Conservation (phyloP, 92 coral and sea anemone genomes). For the Epizoanthus ramosus region DNA sequence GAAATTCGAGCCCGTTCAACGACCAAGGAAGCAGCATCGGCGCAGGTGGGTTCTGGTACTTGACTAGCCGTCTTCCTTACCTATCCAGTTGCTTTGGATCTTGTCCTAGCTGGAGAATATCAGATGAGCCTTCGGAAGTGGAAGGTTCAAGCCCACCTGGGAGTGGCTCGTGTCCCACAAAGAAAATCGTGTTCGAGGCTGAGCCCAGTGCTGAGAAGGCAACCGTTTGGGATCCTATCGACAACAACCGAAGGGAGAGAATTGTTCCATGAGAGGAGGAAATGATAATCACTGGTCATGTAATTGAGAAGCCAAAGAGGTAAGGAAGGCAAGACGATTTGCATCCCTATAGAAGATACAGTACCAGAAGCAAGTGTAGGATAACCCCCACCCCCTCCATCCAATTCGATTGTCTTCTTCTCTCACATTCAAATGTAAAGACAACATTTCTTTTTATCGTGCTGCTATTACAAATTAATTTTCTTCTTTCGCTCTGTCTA, state of each 20-base stretch:
- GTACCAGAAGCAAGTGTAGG: no score
- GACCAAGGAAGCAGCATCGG: not conserved
- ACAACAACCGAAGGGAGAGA: not conserved
- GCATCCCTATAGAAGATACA: no score
- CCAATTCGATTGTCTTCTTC: no score
- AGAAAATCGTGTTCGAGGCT: not conserved
- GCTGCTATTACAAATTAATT: no score
- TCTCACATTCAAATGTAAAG: no score
- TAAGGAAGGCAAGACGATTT: not conserved
- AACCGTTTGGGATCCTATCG: constrained; percentile 2
- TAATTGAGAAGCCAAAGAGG: constrained; percentile 3
- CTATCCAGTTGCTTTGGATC: not conserved
- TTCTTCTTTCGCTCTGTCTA: no score
- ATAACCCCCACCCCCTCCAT: no score
- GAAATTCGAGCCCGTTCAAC: not conserved
- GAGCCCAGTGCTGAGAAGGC: not conserved
- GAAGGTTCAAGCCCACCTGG: not conserved
- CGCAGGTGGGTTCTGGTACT: not conserved
- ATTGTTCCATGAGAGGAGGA: not conserved
- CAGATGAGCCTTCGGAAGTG: not conserved
- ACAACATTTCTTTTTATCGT: no score
- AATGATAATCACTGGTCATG: not conserved
- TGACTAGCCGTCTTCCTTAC: not conserved
- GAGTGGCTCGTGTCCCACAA: not conserved
- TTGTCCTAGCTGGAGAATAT: not conserved